These are phyloP conservation scores for Syngnathoides biaculeatus DNA, from an alignment of 2,113 vertebrate genomes.

Conservation along the genomic window DNA sequence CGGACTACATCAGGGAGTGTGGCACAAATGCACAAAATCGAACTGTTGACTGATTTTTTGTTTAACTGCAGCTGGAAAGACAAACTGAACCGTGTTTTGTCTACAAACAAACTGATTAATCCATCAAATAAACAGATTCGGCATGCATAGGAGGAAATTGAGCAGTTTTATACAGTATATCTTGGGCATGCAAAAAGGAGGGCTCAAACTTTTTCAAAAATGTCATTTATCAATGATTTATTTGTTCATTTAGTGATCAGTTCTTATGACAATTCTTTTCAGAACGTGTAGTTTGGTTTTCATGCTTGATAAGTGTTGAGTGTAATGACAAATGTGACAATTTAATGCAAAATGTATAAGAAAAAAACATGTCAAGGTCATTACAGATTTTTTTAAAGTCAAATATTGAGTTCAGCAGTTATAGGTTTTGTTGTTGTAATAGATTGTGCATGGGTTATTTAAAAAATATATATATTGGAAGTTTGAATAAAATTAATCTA, in stretches of 20 bases:
- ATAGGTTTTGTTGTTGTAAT: neutral
- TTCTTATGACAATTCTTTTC: neutral
- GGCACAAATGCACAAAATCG: neutral
- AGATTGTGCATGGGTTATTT: neutral
- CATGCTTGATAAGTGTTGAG: neutral
- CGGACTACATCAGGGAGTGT: too few species aligned
- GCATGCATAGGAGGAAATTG: neutral
- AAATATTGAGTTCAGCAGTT: too few species aligned
- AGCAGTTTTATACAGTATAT: neutral
- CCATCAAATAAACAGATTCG: neutral
- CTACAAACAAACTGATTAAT: neutral
- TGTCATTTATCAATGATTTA: neutral
- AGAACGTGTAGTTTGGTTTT: neutral
- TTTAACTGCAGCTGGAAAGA: neutral
- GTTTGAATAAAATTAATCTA: neutral
- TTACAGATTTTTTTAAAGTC: too few species aligned
- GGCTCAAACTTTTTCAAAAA: neutral
- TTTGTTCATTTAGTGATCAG: neutral
- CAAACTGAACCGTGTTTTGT: neutral
- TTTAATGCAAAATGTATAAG: neutral
- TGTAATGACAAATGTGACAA: neutral
- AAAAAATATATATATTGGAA: too few species aligned
- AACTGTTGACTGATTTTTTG: neutral
- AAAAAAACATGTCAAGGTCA: neutral
- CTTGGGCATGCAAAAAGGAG: neutral